These are phyloP conservation scores for Electrona antarctica DNA, from an alignment of 2,113 vertebrate genomes.

Conservation along the genomic window DNA sequence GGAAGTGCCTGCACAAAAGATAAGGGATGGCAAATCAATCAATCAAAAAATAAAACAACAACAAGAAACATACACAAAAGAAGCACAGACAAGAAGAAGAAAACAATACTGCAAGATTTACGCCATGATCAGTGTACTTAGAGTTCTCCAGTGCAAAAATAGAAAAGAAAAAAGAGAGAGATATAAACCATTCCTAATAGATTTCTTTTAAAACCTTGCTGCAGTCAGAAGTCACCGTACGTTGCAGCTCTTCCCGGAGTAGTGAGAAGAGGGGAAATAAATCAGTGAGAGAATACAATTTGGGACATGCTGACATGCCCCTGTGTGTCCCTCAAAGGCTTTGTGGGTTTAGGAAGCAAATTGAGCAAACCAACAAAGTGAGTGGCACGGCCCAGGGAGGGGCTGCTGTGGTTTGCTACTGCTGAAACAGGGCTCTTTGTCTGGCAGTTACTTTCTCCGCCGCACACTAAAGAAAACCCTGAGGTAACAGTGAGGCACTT, in stretches of 20 bases:
- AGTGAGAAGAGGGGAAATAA: conserved; percentile 28
- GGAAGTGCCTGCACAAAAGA: neutral
- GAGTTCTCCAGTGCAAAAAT: no score
- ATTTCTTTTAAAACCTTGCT: no score
- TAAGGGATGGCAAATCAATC: no score
- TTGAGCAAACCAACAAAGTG: conserved; percentile 66
- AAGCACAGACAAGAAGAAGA: no score
- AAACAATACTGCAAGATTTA: no score
- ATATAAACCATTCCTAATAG: neutral
- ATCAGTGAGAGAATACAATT: conserved; percentile 52
- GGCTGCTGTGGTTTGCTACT: conserved; percentile 60
- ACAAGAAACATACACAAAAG: no score
- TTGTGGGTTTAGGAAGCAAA: conserved; percentile 63
- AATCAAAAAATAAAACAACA: no score
- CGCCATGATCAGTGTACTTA: no score
- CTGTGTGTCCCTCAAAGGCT: conserved; percentile 60
- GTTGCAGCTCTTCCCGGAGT: neutral
- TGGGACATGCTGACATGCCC: conserved; percentile 53
- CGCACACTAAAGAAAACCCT: conserved; percentile 22
- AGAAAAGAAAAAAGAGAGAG: no score
- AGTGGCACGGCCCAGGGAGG: conserved; percentile 64
- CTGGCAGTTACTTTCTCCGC: conserved; percentile 34
- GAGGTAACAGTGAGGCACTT: neutral
- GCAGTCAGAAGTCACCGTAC: neutral
- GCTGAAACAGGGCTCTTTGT: conserved; percentile 55